Evolutionary conservation across 2,888 invertebrate species (phyloP).

Genomic region (Polydrusus tereticollis): DNA sequence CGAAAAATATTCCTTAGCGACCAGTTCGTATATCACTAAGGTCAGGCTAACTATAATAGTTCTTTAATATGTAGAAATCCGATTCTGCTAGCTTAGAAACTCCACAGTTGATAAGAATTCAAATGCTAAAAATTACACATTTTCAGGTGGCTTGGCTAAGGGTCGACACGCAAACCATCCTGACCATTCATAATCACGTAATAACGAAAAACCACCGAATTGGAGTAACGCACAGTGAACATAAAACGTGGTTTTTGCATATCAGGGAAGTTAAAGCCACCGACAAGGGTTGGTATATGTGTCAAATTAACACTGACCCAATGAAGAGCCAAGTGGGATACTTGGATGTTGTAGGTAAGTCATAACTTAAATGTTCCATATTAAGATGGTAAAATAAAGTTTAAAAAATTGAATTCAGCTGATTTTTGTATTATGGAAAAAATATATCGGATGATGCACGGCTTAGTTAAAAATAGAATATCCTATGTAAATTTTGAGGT

Average conservation of each 20-base stretch:
- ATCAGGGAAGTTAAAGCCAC: constrained; percentile 86
- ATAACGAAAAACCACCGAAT: constrained; percentile 91
- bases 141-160: constrained; percentile 89
- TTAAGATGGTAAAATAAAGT: too few relatives aligned
- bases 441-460: too few relatives aligned
- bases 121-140: constrained; percentile 30
- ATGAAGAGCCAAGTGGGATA: constrained; percentile 82
- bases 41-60: not conserved
- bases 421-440: too few relatives aligned
- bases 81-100: constrained; percentile 4
- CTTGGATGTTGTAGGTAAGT: constrained; percentile 77
- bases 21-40: too few relatives aligned
- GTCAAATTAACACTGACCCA: constrained; percentile 93
- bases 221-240: constrained; percentile 86
- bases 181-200: constrained; percentile 91
- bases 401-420: too few relatives aligned
- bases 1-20: too few relatives aligned
- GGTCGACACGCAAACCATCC: constrained; percentile 91
- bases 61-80: constrained; percentile 12
- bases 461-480: too few relatives aligned
- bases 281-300: constrained; percentile 94
- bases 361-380: not conserved
- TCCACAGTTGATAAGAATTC: constrained; percentile 41
- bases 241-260: constrained; percentile 88
- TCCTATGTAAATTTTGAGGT: too few relatives aligned